These are phyloP conservation scores for Onychomys leucogaster DNA, from an alignment of 2,797 vertebrate species.

Conservation along the genomic window DNA sequence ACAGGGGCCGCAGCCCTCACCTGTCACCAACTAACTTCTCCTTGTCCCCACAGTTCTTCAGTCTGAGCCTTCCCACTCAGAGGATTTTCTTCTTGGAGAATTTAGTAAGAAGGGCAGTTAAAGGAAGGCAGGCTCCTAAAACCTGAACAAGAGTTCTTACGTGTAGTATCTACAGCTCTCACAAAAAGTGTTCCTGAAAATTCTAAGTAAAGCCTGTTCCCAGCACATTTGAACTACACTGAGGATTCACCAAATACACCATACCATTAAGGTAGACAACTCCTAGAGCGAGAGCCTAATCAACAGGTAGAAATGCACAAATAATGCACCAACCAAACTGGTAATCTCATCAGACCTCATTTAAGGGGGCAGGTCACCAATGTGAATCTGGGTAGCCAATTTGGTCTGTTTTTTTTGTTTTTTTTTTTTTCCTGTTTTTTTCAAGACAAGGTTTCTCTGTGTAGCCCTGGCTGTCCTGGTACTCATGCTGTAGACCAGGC, in stretches of 20 bases:
- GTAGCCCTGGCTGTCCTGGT: background rate
- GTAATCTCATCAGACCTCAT: background rate
- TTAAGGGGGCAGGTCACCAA: background rate
- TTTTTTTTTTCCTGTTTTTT: background rate
- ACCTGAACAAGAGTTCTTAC: background rate
- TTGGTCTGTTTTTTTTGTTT: too few relatives aligned
- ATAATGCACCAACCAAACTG: background rate
- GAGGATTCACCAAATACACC: background rate
- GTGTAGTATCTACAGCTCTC: slow-evolving; percentile 11
- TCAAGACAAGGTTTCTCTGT: background rate
- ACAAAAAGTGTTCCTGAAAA: background rate
- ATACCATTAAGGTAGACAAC: background rate
- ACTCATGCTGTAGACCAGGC: background rate
- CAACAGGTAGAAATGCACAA: background rate
- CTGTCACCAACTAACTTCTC: background rate
- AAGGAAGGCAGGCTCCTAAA: slow-evolving; percentile 24
- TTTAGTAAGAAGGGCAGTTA: slow-evolving; percentile 10
- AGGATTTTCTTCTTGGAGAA: background rate
- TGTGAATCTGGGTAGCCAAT: background rate
- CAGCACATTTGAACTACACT: slow-evolving; percentile 46
- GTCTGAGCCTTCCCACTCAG: slow-evolving; percentile 12
- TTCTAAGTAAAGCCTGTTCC: background rate
- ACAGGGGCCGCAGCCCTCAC: background rate
- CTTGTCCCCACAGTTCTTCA: background rate
- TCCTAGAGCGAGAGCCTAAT: background rate